Conservation (phyloP, 2,113 vertebrate genomes). For the Xiphophorus couchianus region DNA sequence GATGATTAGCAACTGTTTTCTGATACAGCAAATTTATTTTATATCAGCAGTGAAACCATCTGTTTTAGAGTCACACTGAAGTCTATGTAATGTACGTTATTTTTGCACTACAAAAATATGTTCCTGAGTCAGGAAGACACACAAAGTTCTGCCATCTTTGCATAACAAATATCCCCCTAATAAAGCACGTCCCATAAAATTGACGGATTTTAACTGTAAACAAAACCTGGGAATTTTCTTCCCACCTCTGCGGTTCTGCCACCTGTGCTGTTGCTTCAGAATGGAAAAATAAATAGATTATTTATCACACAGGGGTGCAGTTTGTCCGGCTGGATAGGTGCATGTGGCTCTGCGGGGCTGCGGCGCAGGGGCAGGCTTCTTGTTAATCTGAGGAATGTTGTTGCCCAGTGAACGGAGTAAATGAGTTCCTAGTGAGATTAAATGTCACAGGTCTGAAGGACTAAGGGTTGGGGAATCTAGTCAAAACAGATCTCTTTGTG, state of each 20-base stretch:
- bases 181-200: slow-evolving; percentile 28
- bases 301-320: slow-evolving; percentile 30
- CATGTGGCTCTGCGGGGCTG: slow-evolving; percentile 25
- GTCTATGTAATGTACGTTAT: slow-evolving; percentile 44
- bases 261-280: slow-evolving; percentile 6
- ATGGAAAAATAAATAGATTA: slow-evolving; percentile 5
- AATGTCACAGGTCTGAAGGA: slow-evolving; percentile 77
- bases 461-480: slow-evolving; percentile 69
- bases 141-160: slow-evolving; percentile 49
- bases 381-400: slow-evolving; percentile 75
- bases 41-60: slow-evolving; percentile 10
- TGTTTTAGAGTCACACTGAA: slow-evolving; percentile 20
- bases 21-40: slow-evolving; percentile 1
- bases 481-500: slow-evolving; percentile 71
- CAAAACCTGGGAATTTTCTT: slow-evolving; percentile 12
- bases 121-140: slow-evolving; percentile 32
- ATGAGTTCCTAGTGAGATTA: slow-evolving; percentile 74
- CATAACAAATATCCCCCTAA: slow-evolving; percentile 60
- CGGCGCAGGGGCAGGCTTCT: slow-evolving; percentile 44
- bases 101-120: slow-evolving; percentile 27
- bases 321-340: slow-evolving; percentile 34
- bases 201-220: slow-evolving; percentile 4
- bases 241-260: neutral
- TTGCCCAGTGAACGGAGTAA: slow-evolving; percentile 74
- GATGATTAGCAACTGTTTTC: neutral